Evolutionary conservation across 2,888 invertebrate genomes (phyloP).

Genomic region (Scaptomyza reducta): DNA sequence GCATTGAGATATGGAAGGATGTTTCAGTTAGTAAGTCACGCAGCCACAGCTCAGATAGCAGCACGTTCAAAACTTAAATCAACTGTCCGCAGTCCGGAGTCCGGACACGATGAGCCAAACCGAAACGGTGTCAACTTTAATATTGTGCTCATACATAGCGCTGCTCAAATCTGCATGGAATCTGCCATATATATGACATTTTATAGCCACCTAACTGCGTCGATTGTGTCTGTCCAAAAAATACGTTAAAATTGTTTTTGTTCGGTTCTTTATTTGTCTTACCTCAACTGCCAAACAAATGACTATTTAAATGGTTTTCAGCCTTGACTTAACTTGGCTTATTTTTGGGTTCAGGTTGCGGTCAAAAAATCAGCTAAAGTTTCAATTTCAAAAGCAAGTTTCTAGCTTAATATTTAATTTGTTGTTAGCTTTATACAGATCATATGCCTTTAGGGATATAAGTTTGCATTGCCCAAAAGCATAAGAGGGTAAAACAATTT

Average conservation of each 20-base stretch:
- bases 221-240: slow-evolving; percentile 28
- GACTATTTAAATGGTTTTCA: slow-evolving; percentile 32
- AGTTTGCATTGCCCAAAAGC: slow-evolving; percentile 1
- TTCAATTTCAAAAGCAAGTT: slow-evolving; percentile 44
- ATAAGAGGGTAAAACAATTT: too few species aligned
- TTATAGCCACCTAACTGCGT: slow-evolving; percentile 1
- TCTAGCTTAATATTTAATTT: slow-evolving; percentile 39
- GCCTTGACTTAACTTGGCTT: slow-evolving; percentile 32
- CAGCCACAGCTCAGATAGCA: slow-evolving; percentile 54
- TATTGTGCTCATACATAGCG: too few species aligned
- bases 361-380: slow-evolving; percentile 41
- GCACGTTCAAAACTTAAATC: slow-evolving; percentile 59
- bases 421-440: slow-evolving; percentile 36
- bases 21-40: slow-evolving; percentile 49
- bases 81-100: slow-evolving; percentile 6
- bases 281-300: slow-evolving; percentile 17
- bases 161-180: slow-evolving; percentile 8
- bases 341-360: slow-evolving; percentile 25
- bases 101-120: slow-evolving; percentile 31
- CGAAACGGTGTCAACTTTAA: too few species aligned
- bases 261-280: not conserved
- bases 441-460: slow-evolving; percentile 31
- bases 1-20: slow-evolving; percentile 11
- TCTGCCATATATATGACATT: slow-evolving; percentile 48
- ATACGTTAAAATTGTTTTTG: slow-evolving; percentile 8